Evolutionary conservation across 2,797 vertebrate species (phyloP).

Genomic region (Ptychobarbus kaznakovi): DNA sequence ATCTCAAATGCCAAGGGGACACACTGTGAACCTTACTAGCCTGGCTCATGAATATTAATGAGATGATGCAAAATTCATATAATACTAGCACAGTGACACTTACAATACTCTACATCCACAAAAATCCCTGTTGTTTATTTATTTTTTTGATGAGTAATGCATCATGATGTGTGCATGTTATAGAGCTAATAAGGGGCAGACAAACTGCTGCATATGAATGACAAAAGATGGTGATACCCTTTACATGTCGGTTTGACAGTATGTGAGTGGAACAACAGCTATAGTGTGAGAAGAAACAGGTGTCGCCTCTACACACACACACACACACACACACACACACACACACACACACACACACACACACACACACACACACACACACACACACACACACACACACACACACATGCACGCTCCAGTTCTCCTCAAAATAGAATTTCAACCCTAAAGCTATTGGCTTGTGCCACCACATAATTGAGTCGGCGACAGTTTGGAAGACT

Average conservation of each 20-base stretch:
- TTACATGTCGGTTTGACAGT: slow-evolving; percentile 13
- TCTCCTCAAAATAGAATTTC: slow-evolving; percentile 71
- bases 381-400: too few relatives aligned
- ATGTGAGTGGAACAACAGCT: neutral
- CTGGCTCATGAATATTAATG: neutral
- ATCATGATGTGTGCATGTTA: neutral
- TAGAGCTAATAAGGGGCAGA: neutral
- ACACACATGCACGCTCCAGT: slow-evolving; percentile 49
- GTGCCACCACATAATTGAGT: slow-evolving; percentile 72
- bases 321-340: slow-evolving; percentile 35
- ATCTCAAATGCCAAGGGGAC: neutral
- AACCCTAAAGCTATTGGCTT: slow-evolving; percentile 69
- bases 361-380: slow-evolving; percentile 8
- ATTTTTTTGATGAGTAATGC: neutral
- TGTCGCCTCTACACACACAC: neutral
- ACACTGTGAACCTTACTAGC: neutral
- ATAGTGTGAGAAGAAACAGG: slow-evolving; percentile 9
- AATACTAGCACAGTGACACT: neutral
- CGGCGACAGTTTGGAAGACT: slow-evolving; percentile 56
- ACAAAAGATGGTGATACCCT: slow-evolving; percentile 24
- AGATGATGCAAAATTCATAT: neutral
- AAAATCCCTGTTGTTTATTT: neutral
- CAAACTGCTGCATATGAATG: slow-evolving; percentile 4
- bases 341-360: neutral
- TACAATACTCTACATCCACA: neutral